Percentiles rank a stretch among this genome's conserved stretches.
Evolutionary conservation across 1,140 invertebrate species (phyloP).

Genomic region (Anastatus disparis): DNA sequence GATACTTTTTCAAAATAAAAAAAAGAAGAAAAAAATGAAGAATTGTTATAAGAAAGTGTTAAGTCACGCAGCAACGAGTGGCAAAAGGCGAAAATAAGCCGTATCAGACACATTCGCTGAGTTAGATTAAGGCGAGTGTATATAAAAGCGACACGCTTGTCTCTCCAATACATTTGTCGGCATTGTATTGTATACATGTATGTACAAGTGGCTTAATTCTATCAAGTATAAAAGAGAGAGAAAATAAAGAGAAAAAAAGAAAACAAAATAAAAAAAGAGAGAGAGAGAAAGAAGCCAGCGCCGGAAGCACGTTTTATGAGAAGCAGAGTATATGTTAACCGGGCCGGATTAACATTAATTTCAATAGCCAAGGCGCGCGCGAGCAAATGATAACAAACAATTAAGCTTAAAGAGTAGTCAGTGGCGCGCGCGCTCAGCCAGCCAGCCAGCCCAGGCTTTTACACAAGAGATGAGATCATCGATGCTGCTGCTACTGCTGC

Average conservation of each 20-base stretch:
- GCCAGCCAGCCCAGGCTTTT: too few relatives aligned
- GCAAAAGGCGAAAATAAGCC: conserved; percentile 11
- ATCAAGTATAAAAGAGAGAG: too few relatives aligned
- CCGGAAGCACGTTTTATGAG: conserved; percentile 66
- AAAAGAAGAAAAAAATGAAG: neutral
- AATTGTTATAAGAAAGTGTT: too few relatives aligned
- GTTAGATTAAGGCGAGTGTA: conserved; percentile 20
- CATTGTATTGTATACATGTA: too few relatives aligned
- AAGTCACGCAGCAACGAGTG: neutral
- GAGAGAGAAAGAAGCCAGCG: conserved; percentile 47
- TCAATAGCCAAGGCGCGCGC: conserved; percentile 63
- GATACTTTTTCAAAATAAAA: neutral
- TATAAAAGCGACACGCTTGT: conserved; percentile 18
- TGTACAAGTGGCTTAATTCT: conserved; percentile 63
- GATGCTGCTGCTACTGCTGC: conserved; percentile 56
- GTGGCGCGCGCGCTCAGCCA: too few relatives aligned
- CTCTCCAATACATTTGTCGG: conserved; percentile 26
- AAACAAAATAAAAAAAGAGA: too few relatives aligned
- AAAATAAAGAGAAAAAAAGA: too few relatives aligned
- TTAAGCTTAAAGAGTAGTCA: conserved; percentile 61
- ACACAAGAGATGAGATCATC: conserved; percentile 67
- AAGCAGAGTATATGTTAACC: conserved; percentile 61
- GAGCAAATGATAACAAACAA: conserved; percentile 66
- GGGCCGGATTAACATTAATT: conserved; percentile 66
- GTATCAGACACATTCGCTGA: conserved; percentile 24